phyloP scores from a whole-genome alignment of 53 echinoderm and acorn worm genomes.

The Echinometra lucunter region DNA sequence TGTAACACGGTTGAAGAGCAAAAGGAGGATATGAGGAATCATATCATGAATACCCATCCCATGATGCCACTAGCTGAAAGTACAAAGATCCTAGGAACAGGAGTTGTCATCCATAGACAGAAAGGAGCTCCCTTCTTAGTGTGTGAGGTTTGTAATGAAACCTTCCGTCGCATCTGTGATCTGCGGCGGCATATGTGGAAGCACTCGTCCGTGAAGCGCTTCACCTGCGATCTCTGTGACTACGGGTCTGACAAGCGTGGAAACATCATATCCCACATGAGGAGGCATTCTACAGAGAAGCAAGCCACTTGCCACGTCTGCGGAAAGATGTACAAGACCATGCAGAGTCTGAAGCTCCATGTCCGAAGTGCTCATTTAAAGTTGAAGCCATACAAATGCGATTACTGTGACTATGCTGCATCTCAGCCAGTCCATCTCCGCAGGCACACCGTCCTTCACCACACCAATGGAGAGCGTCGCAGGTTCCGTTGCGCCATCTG shows the following conservation, averaged over 20 bases:
- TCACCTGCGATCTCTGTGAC: constrained; percentile 61
- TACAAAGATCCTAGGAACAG: constrained; percentile 47
- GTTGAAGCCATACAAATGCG: constrained; percentile 54
- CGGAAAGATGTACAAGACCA: constrained; percentile 56
- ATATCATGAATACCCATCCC: constrained; percentile 57
- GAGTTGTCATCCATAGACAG: constrained; percentile 60
- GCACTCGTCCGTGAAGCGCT: constrained; percentile 62
- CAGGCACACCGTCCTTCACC: constrained; percentile 45
- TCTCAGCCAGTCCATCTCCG: constrained; percentile 66
- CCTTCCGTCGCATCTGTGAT: constrained; percentile 69
- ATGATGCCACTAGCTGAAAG: constrained; percentile 65
- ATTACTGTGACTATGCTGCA: constrained; percentile 55
- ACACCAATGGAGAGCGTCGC: constrained; percentile 33
- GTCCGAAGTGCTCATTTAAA: constrained; percentile 56
- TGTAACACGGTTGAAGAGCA: constrained; percentile 59
- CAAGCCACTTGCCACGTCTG: constrained; percentile 28
- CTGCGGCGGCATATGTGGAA: constrained; percentile 67
- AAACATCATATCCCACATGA: constrained; percentile 61
- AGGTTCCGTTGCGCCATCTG: constrained; percentile 64
- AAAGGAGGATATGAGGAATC: constrained; percentile 59
- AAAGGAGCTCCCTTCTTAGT: constrained; percentile 64
- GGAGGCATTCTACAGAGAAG: constrained; percentile 57
- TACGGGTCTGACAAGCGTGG: constrained; percentile 55
- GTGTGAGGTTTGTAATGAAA: constrained; percentile 61
- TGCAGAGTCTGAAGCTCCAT: constrained; percentile 62